These are phyloP conservation scores for Cyrtorhinus lividipennis DNA, from an alignment of 1,140 invertebrate genomes.

Conservation along the genomic window DNA sequence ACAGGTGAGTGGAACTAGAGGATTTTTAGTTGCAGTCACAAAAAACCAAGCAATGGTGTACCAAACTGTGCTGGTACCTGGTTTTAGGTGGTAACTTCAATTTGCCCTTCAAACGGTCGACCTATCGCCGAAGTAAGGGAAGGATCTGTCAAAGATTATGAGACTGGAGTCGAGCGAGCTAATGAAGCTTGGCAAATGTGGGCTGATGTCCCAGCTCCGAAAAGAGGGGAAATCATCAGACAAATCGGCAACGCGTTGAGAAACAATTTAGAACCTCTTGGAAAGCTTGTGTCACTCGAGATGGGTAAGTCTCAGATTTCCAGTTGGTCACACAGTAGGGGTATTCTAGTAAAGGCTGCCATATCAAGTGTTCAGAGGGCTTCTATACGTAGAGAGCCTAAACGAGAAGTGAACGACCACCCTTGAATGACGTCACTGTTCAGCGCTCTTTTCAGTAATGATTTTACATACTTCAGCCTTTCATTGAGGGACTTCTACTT, in stretches of 20 bases:
- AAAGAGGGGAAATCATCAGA: constrained; percentile 84
- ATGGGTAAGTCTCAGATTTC: no score
- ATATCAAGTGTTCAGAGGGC: no score
- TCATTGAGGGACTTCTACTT: no score
- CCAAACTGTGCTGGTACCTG: background rate
- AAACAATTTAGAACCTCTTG: constrained; percentile 67
- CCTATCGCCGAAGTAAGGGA: constrained; percentile 75
- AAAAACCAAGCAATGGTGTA: constrained; percentile 13
- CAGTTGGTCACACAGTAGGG: no score
- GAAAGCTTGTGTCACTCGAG: constrained; percentile 80
- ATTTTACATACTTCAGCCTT: background rate
- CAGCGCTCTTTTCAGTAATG: background rate
- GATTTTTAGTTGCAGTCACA: no score
- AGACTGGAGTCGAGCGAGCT: constrained; percentile 52
- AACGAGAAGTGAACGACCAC: no score
- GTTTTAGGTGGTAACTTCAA: constrained; percentile 46
- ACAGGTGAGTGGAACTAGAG: constrained; percentile 31
- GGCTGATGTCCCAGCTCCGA: constrained; percentile 72
- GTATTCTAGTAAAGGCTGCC: no score
- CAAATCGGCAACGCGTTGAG: constrained; percentile 90
- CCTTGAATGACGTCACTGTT: no score
- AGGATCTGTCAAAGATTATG: constrained; percentile 60
- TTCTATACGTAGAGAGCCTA: no score
- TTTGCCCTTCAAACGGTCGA: constrained; percentile 70
- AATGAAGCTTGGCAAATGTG: constrained; percentile 66